Base-by-base conservation (phyloP, 2,888 invertebrate species). In the Dicranocentrus wangi region DNA sequence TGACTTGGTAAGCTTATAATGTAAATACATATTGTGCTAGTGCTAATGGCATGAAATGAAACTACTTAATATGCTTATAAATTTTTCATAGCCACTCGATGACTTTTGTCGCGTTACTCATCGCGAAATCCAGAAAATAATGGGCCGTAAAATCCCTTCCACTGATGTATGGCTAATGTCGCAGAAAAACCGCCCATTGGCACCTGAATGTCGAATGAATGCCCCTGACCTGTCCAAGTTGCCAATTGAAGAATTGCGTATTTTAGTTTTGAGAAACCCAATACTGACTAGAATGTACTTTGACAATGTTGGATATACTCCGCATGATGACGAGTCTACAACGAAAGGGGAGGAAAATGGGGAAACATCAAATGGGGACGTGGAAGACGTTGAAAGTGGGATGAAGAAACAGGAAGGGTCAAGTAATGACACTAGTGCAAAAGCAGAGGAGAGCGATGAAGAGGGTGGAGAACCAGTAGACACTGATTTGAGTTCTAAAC, bases 71-170 rank as follows among this genome's bases (percentile, higher is more conserved):
- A 39, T 39, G n/a, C n/a, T n/a, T n/a, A n/a, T n/a, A n/a, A n/a
- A n/a, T n/a, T n/a, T n/a, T 19, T 43, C 61, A 23, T 42, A 85
- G 86, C 86, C 86, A 1, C 70, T 86, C 53, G 85, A 86, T 42
- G 86, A 86, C 70, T 85, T 79, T 66, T 86, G 86, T 60, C 73
- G 82, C 17, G 86, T 86, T 0, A 76, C 81, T 15, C 84, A 81
- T 63, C 47, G 77, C 3, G 86, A 86, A 75, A 83, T 85, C 47
- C 75, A 83, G 19, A 71, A 73, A 32, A 85, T 85, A 7, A 81
- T 84, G 63, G 76, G 83, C 15, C 42, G 81, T 7, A 71, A 72
- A 60, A 17, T 83, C 5, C 68, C 82, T 1, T 65, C 68, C 7
- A 78, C 81, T 0, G 81, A 83, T 19, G 53, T 77, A 15, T 86